Conservation (phyloP, 2,797 vertebrate species). For the Pempheris klunzingeri region DNA sequence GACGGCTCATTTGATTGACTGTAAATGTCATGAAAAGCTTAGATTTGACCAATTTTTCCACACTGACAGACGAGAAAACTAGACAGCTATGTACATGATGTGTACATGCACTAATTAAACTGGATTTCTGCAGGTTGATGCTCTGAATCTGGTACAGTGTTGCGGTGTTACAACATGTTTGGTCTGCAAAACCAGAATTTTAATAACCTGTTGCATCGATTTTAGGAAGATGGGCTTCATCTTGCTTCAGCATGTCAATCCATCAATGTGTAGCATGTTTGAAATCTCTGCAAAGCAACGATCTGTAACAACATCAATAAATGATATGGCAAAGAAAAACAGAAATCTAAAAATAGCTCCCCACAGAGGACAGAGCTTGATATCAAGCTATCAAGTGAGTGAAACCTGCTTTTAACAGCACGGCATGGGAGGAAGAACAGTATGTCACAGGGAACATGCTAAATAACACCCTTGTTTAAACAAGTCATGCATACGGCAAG, state of each 20-base stretch:
- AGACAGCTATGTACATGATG: neutral
- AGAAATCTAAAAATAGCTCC: conserved; percentile 35
- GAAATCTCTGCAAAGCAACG: neutral
- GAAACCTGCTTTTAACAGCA: conserved; percentile 47
- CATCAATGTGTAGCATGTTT: neutral
- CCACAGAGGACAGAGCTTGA: conserved; percentile 25
- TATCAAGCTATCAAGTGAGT: conserved; percentile 41
- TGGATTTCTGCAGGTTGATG: neutral
- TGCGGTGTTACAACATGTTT: neutral
- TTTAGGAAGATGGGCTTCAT: neutral
- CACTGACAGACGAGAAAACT: neutral
- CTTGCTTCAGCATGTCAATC: neutral
- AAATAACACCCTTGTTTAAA: conserved; percentile 49
- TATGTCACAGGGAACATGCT: conserved; percentile 42
- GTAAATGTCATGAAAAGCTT: conserved; percentile 17
- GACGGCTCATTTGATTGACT: conserved; percentile 7
- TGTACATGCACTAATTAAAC: neutral
- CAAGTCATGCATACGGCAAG: conserved; percentile 67
- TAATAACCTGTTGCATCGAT: neutral
- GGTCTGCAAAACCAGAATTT: conserved; percentile 13
- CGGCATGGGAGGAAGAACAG: conserved; percentile 34
- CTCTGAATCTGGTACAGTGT: neutral
- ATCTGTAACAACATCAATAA: conserved; percentile 13
- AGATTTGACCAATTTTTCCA: conserved; percentile 3
- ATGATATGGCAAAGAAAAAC: conserved; percentile 7